A percentile compares a stretch with the other conserved stretches of the same genome.
Evolutionary conservation across 2,888 invertebrate species (phyloP).

Genomic region (Apoderus coryli): DNA sequence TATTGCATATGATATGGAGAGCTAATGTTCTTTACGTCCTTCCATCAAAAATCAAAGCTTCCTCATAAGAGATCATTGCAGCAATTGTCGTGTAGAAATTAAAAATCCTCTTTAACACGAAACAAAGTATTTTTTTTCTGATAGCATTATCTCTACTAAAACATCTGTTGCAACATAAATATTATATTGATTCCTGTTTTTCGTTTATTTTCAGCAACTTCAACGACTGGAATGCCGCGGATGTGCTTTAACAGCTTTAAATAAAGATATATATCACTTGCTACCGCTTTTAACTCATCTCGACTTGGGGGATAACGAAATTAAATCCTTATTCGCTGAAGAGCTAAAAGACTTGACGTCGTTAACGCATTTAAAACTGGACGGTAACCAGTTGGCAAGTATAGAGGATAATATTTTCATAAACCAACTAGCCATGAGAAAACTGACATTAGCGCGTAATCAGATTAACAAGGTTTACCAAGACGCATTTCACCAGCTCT

Average conservation of each 20-base stretch:
- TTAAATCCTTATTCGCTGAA: slow-evolving; percentile 51
- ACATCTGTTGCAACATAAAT: too few relatives aligned
- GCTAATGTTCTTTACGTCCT: background rate
- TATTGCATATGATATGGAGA: background rate
- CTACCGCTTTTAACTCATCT: slow-evolving; percentile 52
- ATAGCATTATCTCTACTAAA: too few relatives aligned
- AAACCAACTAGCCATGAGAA: slow-evolving; percentile 37
- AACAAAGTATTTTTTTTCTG: slow-evolving; percentile 2
- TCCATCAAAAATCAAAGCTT: background rate
- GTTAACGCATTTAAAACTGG: slow-evolving; percentile 47
- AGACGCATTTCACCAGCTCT: slow-evolving; percentile 55
- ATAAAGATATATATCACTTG: slow-evolving; percentile 61
- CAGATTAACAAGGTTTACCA: slow-evolving; percentile 52
- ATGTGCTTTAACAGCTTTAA: slow-evolving; percentile 55
- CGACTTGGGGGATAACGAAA: slow-evolving; percentile 62
- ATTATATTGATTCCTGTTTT: too few relatives aligned
- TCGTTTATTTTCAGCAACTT: slow-evolving; percentile 43
- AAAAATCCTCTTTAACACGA: slow-evolving; percentile 1
- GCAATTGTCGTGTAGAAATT: too few relatives aligned
- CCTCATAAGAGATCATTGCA: too few relatives aligned
- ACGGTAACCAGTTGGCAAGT: slow-evolving; percentile 59
- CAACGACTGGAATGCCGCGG: slow-evolving; percentile 55
- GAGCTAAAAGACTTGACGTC: slow-evolving; percentile 52
- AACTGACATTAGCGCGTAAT: slow-evolving; percentile 50
- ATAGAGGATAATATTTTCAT: slow-evolving; percentile 52